Base-by-base conservation (phyloP, 2,113 vertebrate genomes). In the Myxocyprinus asiaticus region DNA sequence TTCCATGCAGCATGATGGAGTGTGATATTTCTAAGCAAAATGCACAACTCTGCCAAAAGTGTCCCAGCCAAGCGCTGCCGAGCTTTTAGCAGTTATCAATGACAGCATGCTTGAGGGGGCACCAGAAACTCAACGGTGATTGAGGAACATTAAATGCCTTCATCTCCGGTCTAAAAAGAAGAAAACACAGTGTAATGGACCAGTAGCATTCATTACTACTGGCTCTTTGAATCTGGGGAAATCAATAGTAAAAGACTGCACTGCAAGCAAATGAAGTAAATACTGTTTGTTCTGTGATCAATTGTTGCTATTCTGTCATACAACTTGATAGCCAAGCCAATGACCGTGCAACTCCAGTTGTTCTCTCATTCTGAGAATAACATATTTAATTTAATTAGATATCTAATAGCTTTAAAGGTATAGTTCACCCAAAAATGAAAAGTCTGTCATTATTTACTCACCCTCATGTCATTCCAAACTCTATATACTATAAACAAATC, bases 31-130 rank as follows among this genome's bases (percentile, higher is more conserved):
- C 80, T 82, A 87, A 83, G 86, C 87, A 88, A 87, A 74, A 78
- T 73, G 12, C 12, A 58, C 7, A 63, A 85, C 64, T 67, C 84
- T 92, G 90, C 92, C 92, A 92, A 92, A 85, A 90, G 89, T 76
- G 71, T 83, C 80, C 76, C 82, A 44, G 86, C 83, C 88, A 86
- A 83, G 67, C 85, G 85, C 83, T 83, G 81, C 84, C 82, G 80
- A 78, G 87, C 84, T 81, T 68, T 65, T 85, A 79, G 75, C 74
- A 88, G 82, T 87, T 86, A 79, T 73, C 67, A 78, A 81, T 80
- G 77, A 85, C 70, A 81, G 59, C 82, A 83, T 67, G 67, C 83
- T 81, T 66, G 61, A 70, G 82, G 82, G 87, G 82, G 77, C 44
- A 67, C 78, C 3, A 10, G 73, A 74, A 81, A 74, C 84, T 85